A percentile compares a stretch with the other conserved stretches of the same genome.
phyloP scores from a whole-genome alignment of 2,113 vertebrate species.

The Triplophysa tibetana region DNA sequence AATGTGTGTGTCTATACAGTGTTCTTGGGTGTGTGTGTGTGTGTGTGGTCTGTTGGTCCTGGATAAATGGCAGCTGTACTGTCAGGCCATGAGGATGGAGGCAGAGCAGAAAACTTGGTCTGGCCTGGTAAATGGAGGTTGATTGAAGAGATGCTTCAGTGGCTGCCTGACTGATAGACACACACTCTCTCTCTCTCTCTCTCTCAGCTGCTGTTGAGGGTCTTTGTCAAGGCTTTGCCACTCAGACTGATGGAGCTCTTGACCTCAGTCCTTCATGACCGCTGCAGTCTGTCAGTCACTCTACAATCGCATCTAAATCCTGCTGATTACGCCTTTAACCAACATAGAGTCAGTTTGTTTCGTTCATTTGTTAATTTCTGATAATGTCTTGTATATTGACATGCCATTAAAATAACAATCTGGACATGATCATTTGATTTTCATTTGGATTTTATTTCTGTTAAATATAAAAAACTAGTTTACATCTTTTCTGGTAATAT shows the following conservation, averaged over 20 bases:
- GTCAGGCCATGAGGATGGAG: slow-evolving; percentile 59
- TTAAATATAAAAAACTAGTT: no score
- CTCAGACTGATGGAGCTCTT: slow-evolving; percentile 61
- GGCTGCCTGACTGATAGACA: slow-evolving; percentile 62
- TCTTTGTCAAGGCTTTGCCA: slow-evolving; percentile 61
- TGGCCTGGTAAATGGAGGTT: slow-evolving; percentile 55
- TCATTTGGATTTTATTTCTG: no score
- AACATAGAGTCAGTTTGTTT: not conserved
- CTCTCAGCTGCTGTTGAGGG: slow-evolving; percentile 33
- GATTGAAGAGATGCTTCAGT: slow-evolving; percentile 58
- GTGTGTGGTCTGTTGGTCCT: slow-evolving; percentile 36
- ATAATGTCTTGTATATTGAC: not conserved
- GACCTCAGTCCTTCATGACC: slow-evolving; percentile 52
- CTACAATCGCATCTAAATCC: slow-evolving; percentile 15
- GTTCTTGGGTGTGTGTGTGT: slow-evolving; percentile 21
- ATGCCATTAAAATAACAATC: no score
- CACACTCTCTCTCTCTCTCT: not conserved
- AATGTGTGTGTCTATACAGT: slow-evolving; percentile 1
- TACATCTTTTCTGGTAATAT: no score
- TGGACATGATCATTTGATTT: no score
- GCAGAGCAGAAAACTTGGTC: slow-evolving; percentile 53
- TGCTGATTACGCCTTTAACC: not conserved
- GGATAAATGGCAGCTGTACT: slow-evolving; percentile 61
- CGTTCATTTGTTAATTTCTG: not conserved
- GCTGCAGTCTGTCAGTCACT: slow-evolving; percentile 34